A percentile compares a stretch with the other conserved stretches of the same genome.
Conservation (phyloP, 2,888 invertebrate species). For the Saturnia japonica region DNA sequence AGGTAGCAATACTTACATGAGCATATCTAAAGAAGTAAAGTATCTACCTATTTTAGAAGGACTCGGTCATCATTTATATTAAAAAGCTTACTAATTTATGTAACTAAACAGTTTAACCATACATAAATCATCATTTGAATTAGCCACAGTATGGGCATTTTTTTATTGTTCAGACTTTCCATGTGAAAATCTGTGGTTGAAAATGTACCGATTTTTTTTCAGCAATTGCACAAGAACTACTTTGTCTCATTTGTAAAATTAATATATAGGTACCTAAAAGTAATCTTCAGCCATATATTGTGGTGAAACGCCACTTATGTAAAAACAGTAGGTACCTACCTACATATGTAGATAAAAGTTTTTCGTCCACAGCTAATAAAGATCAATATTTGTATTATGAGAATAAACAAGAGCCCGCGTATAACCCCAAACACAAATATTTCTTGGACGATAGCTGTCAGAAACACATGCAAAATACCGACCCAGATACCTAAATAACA, state of each 20-base stretch:
- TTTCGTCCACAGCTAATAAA: neutral
- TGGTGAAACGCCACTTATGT: too few species aligned
- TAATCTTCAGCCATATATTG: too few species aligned
- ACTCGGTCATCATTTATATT: neutral
- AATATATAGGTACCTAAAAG: too few species aligned
- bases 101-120: too few species aligned
- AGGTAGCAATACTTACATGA: neutral
- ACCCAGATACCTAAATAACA: conserved; percentile 2
- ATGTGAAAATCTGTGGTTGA: too few species aligned
- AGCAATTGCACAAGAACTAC: too few species aligned
- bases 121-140: neutral
- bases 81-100: neutral
- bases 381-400: neutral
- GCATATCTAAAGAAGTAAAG: neutral
- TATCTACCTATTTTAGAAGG: neutral
- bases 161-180: too few species aligned
- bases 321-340: too few species aligned
- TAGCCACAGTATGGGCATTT: neutral
- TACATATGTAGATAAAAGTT: too few species aligned
- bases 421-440: neutral
- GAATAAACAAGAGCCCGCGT: neutral
- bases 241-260: too few species aligned
- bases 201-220: too few species aligned
- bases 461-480: neutral
- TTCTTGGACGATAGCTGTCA: neutral